Evolutionary conservation across 2,888 invertebrate genomes (phyloP), one percentile per base, ranked within the genome.

Genomic region (Ellobium chinense): DNA sequence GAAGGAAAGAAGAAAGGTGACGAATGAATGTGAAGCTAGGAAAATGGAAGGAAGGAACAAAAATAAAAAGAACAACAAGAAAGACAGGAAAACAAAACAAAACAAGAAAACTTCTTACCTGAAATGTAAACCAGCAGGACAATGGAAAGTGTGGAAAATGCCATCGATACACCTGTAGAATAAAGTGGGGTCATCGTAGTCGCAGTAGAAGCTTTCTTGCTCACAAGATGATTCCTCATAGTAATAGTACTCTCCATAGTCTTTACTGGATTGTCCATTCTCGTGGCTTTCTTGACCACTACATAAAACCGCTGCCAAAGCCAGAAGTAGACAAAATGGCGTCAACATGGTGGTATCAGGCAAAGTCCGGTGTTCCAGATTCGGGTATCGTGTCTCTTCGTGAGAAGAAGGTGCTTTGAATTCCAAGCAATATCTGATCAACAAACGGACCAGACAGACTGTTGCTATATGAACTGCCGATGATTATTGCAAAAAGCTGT

Each of bases 101-200:
- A 54, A 31, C 24, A 62, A 31, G 18, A 34, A 54, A n/a, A n/a
- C n/a, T n/a, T n/a, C 72, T 24, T 78, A 81, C 72, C 73, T 73
- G 68, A 81, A 78, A 60, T 72, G 78, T 36, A 81, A 29, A 14
- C 54, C 46, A 36, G 58, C 58, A 27, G 73, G 78, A 60, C 73
- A 78, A 1, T 66, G 34, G 63, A 74, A 68, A 1, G 58, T 81
- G 58, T 84, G 82, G 27, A 78, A 78, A 24, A 83, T 73, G 18
- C 85, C 80, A 2, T 84, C 83, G 2, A 85, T 78, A 76, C 87
- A 87, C 9, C 85, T 74, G 21, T 83, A 80, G 72, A 87, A 87
- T 27, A 82, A 72, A 12, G 80, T 60, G 0, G 87, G 84, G 36
- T 85, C 83, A 0, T 75, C 62, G 31, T 73, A 63, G 63, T 87